Percentiles rank a stretch among this genome's conserved stretches.
Evolutionary conservation across 2,797 vertebrate species (phyloP).

Genomic region (Propithecus perrieri): DNA sequence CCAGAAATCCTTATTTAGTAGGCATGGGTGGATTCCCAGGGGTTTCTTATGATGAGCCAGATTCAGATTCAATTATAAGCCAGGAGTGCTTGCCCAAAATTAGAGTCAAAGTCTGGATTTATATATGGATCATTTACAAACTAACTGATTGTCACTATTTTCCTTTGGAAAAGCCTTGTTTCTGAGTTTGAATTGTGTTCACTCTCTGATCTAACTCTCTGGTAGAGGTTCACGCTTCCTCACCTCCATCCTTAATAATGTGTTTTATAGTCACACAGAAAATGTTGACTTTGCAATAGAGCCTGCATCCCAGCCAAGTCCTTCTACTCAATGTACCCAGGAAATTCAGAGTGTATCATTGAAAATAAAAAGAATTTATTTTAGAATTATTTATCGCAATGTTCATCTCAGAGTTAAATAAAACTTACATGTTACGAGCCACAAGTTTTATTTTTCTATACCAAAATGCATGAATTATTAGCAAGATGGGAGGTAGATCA

Average conservation of each 20-base stretch:
- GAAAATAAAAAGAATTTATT: neutral
- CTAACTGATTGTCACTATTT: neutral
- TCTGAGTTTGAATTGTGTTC: neutral
- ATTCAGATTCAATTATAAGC: neutral
- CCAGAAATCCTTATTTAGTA: neutral
- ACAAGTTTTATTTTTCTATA: neutral
- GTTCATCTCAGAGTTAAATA: constrained; percentile 24
- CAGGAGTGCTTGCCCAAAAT: neutral
- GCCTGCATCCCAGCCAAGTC: neutral
- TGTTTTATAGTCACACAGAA: neutral
- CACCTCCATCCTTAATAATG: neutral
- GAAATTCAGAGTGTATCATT: neutral
- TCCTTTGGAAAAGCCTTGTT: neutral
- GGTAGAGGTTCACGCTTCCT: neutral
- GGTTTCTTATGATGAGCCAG: neutral
- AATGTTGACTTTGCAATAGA: constrained; percentile 14
- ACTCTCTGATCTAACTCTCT: neutral
- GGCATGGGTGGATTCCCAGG: neutral
- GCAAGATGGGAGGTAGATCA: constrained; percentile 49
- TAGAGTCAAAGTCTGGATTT: neutral
- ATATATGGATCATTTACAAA: neutral
- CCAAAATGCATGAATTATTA: constrained; percentile 38
- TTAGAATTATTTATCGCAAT: constrained; percentile 32
- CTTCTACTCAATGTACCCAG: neutral
- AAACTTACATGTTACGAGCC: constrained; percentile 40